Base-by-base conservation (phyloP, 2,797 vertebrate genomes). In the Lepilemur ruficaudatus region DNA sequence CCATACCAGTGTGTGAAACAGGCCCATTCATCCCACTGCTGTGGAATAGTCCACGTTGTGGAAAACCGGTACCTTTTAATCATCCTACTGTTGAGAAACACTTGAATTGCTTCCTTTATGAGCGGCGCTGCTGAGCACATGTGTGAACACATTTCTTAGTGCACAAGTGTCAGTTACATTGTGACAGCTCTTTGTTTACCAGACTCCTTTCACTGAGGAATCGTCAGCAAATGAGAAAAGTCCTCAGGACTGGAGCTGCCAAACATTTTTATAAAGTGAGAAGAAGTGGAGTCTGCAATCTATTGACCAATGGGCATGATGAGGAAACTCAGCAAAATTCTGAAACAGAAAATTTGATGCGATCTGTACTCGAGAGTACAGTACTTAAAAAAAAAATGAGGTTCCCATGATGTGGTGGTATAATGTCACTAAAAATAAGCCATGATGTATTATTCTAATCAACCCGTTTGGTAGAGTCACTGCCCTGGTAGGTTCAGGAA, bases 91-190 rank as follows among this genome's bases (percentile, higher is more conserved):
- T 61, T 90, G 75, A 65, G 52, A 50, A 20, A 52, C 48, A 18
- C 82, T 89, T 93, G 41, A 48, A 59, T 81, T 90, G 81, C 52
- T 92, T 93, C 70, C 32, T 88, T 91, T 65, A 52, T 78, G 38
- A 55, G 83, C 46, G 48, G 35, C 2, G 25, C 6, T 46, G 88
- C 67, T 84, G 32, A 88, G 41, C 38, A 52, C n/a, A 57, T 20
- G 55, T 38, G 14, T 8, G 11, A 69, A 6, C 38, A 15, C 81
- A 57, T 61, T 80, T 94, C 30, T 46, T 57, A 70, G 52, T 61
- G 15, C 28, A 43, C 43, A 38, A 3, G 46, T 22, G 28, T 72
- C 17, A 5, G 52, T 69, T 93, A 30, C 30, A 82, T 41, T 84
- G 72, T 70, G 25, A 73, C 48, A 55, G 35, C 15, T 91, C 46